These are phyloP conservation scores for Rynchops niger DNA, from an alignment of 2,113 vertebrate genomes.

Conservation along the genomic window DNA sequence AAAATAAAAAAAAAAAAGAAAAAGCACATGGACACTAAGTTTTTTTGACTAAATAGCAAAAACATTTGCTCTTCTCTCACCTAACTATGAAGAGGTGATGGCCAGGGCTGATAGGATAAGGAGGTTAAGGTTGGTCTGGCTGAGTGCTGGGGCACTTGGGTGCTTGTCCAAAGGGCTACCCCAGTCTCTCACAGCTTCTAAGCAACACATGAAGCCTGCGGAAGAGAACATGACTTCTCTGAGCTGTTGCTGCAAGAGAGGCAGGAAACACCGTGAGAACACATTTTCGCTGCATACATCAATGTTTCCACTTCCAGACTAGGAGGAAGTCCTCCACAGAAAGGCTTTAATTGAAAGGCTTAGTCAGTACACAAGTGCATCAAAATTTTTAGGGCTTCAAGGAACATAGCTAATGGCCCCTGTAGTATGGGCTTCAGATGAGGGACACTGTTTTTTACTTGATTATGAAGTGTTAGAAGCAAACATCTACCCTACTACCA, in stretches of 20 bases:
- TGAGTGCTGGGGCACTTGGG: background rate
- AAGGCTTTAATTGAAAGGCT: background rate
- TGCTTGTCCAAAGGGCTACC: background rate
- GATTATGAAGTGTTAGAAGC: background rate
- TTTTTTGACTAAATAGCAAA: background rate
- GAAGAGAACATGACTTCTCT: background rate
- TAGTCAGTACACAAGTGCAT: background rate
- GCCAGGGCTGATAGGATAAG: background rate
- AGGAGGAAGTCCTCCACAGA: background rate
- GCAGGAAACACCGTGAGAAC: constrained; percentile 17
- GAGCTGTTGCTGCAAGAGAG: background rate
- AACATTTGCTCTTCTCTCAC: background rate
- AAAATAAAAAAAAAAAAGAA: background rate
- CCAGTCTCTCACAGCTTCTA: background rate
- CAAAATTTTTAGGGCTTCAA: background rate
- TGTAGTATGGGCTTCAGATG: background rate
- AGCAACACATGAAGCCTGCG: background rate
- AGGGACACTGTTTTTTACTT: background rate
- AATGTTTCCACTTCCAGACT: constrained; percentile 20
- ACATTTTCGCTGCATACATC: background rate
- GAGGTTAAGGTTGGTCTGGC: background rate
- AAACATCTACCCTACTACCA: background rate
- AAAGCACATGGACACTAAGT: background rate
- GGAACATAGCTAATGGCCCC: background rate
- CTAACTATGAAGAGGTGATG: background rate